Conservation (phyloP, 2,888 invertebrate species). For the Artemia sinica region DNA sequence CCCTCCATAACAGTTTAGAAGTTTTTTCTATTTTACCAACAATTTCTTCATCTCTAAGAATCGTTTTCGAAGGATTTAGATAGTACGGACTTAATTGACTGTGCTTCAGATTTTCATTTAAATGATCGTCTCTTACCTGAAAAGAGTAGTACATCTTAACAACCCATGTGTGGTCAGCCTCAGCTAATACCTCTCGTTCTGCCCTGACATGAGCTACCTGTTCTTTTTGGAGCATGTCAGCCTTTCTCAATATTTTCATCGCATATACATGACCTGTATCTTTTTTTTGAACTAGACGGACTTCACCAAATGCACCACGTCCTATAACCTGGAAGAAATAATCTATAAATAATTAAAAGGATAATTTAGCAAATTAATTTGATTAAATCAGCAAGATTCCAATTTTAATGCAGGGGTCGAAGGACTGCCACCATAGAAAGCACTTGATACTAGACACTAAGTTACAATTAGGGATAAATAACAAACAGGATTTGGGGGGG, state of each 20-base stretch:
- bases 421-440: no score
- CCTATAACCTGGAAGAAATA: conserved; percentile 20
- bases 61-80: no score
- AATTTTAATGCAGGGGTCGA: no score
- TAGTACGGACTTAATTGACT: no score
- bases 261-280: conserved; percentile 99
- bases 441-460: no score
- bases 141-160: conserved; percentile 99
- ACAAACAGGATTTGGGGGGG: no score
- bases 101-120: no score
- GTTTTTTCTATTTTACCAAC: conserved; percentile 30
- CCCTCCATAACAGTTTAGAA: conserved; percentile 43
- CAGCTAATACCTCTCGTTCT: conserved; percentile 91
- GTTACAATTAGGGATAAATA: no score
- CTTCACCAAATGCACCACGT: conserved; percentile 35
- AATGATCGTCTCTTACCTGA: conserved; percentile 33
- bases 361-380: no score
- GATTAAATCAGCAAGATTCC: no score
- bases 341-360: neutral
- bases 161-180: conserved; percentile 99
- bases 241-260: conserved; percentile 97
- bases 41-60: no score
- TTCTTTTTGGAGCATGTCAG: conserved; percentile 81
- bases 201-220: conserved; percentile 95
- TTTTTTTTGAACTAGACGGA: conserved; percentile 94